phyloP scores from a whole-genome alignment of 2,888 invertebrate genomes.

The Hyles lineata region DNA sequence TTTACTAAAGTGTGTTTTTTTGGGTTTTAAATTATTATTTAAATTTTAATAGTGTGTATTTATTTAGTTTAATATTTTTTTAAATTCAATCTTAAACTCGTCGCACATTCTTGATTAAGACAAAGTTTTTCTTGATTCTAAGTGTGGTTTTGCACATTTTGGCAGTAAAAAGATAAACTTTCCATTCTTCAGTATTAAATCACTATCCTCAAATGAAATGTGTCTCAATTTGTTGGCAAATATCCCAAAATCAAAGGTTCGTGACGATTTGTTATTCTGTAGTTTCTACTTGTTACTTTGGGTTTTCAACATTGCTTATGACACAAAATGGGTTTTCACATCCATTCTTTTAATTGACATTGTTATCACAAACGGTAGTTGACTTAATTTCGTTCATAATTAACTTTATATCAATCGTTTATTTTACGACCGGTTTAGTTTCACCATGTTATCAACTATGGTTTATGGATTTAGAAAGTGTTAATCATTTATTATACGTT shows the following conservation, averaged over 20 bases:
- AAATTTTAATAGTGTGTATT: no score
- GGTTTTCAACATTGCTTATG: neutral
- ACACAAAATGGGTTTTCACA: neutral
- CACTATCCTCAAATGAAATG: neutral
- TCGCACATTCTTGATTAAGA: no score
- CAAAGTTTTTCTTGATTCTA: no score
- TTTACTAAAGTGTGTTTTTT: no score
- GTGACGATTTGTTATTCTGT: neutral
- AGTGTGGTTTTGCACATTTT: no score
- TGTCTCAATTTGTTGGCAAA: conserved; percentile 6
- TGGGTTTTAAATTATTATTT: no score
- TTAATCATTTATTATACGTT: neutral
- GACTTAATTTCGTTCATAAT: neutral
- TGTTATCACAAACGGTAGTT: neutral
- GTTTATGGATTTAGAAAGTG: conserved; percentile 5
- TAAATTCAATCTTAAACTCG: no score
- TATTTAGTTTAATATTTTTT: no score
- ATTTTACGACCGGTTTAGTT: conserved; percentile 6
- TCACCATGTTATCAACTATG: neutral
- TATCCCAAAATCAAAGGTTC: neutral
- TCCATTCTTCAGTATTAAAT: neutral
- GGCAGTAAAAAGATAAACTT: neutral
- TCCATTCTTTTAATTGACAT: conserved; percentile 7
- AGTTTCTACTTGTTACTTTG: neutral
- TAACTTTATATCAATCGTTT: conserved; percentile 13